Evolutionary conservation across 2,797 vertebrate genomes (phyloP).

Genomic region (Enteromius afrohamiltoni): DNA sequence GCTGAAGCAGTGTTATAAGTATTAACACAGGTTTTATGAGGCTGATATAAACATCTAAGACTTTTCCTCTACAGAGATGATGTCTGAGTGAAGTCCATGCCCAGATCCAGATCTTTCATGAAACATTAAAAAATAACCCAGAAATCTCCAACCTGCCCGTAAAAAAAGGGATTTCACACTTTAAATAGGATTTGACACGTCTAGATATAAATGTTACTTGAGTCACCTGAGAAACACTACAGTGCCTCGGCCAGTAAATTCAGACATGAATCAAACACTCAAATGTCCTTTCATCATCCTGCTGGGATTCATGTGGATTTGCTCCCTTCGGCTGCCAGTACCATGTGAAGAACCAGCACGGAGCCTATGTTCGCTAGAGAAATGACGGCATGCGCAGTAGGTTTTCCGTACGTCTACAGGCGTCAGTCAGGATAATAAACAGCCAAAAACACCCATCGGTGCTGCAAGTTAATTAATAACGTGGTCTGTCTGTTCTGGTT

Average conservation of each 20-base stretch:
- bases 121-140: constrained; percentile 45
- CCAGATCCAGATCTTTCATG: constrained; percentile 29
- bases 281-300: constrained; percentile 28
- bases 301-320: constrained; percentile 3
- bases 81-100: neutral
- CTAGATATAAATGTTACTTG: constrained; percentile 36
- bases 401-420: neutral
- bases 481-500: constrained; percentile 56
- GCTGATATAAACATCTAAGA: constrained; percentile 28
- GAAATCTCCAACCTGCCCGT: constrained; percentile 4
- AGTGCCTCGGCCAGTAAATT: constrained; percentile 18
- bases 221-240: constrained; percentile 42
- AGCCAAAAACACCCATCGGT: constrained; percentile 17
- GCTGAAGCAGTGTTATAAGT: constrained; percentile 48
- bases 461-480: constrained; percentile 52
- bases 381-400: neutral
- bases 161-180: constrained; percentile 41
- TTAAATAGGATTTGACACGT: constrained; percentile 27
- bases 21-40: constrained; percentile 38
- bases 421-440: constrained; percentile 34
- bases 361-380: neutral
- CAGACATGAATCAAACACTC: constrained; percentile 27
- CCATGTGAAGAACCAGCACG: neutral
- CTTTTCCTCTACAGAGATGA: neutral
- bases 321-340: neutral